A percentile compares a stretch with the other conserved stretches of the same genome.
Conservation (phyloP, 2,113 vertebrate species). For the Oncorhynchus keta region DNA sequence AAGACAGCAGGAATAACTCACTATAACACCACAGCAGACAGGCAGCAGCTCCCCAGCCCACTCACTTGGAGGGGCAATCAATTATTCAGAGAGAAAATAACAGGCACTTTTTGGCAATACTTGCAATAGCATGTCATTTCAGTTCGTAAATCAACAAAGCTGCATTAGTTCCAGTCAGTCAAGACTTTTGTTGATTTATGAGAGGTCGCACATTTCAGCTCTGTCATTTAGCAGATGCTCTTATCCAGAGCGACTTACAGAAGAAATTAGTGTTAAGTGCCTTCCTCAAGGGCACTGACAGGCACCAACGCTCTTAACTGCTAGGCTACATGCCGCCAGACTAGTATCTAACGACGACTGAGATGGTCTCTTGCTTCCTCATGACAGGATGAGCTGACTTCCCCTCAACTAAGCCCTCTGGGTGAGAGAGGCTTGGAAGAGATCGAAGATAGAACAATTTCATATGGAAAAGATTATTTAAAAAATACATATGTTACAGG, state of each 20-base stretch:
- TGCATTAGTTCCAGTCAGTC: conserved; percentile 13
- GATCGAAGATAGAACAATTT: conserved; percentile 36
- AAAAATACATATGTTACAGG: conserved; percentile 32
- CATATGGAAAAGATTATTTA: conserved; percentile 54
- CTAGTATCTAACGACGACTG: conserved; percentile 7
- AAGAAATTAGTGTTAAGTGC: too few relatives aligned
- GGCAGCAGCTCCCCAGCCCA: conserved; percentile 37
- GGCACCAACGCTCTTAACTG: too few relatives aligned
- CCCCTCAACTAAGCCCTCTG: conserved; percentile 35
- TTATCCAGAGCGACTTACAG: conserved; percentile 24
- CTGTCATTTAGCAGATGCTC: neutral
- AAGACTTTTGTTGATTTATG: conserved; percentile 17
- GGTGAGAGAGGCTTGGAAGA: conserved; percentile 16
- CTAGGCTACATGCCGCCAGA: neutral
- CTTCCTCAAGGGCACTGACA: too few relatives aligned
- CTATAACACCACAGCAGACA: neutral
- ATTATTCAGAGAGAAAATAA: conserved; percentile 40
- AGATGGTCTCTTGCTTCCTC: conserved; percentile 24
- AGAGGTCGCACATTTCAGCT: conserved; percentile 22
- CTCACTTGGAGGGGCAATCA: conserved; percentile 32
- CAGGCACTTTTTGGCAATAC: conserved; percentile 18
- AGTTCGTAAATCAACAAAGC: conserved; percentile 13
- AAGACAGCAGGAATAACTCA: conserved; percentile 27
- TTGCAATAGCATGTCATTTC: neutral
- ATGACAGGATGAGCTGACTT: conserved; percentile 42